Conservation (phyloP, 2,797 vertebrate species). For the Acestrorhynchus altus region DNA sequence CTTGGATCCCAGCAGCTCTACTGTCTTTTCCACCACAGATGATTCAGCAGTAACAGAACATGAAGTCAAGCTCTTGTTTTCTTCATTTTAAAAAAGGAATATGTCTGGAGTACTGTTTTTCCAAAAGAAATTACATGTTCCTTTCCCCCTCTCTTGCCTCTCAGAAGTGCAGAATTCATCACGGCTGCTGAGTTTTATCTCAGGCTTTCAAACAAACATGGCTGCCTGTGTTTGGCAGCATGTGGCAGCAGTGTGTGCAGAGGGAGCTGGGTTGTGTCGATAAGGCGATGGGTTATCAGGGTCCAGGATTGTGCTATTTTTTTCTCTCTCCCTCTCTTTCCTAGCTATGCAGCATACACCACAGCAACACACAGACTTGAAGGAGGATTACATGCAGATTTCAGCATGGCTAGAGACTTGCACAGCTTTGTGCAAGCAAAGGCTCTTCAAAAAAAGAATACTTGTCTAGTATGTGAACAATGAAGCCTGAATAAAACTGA, state of each 20-base stretch:
- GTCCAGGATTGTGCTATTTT: constrained; percentile 47
- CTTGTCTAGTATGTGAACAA: too few species aligned
- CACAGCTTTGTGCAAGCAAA: constrained; percentile 42
- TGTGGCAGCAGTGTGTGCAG: constrained; percentile 29
- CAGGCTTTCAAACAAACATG: constrained; percentile 36
- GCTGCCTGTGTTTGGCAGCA: constrained; percentile 21
- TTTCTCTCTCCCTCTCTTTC: constrained; percentile 5
- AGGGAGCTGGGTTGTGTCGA: constrained; percentile 34
- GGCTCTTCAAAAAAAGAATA: too few species aligned
- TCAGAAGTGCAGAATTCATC: neutral
- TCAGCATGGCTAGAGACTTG: constrained; percentile 57
- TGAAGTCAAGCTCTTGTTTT: neutral
- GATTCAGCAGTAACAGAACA: constrained; percentile 8
- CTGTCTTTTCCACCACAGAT: neutral
- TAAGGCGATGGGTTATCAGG: constrained; percentile 66
- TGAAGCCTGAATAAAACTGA: too few species aligned
- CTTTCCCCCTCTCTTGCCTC: neutral
- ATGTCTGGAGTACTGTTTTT: neutral
- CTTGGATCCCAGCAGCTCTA: neutral
- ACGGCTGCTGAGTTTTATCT: constrained; percentile 12
- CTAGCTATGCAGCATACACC: constrained; percentile 45
- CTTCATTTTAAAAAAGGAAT: too few species aligned
- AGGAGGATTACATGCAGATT: constrained; percentile 67
- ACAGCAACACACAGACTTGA: constrained; percentile 70
- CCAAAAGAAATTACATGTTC: neutral